These are phyloP conservation scores for Raja brachyura DNA, from an alignment of 2,113 vertebrate genomes.

Conservation along the genomic window DNA sequence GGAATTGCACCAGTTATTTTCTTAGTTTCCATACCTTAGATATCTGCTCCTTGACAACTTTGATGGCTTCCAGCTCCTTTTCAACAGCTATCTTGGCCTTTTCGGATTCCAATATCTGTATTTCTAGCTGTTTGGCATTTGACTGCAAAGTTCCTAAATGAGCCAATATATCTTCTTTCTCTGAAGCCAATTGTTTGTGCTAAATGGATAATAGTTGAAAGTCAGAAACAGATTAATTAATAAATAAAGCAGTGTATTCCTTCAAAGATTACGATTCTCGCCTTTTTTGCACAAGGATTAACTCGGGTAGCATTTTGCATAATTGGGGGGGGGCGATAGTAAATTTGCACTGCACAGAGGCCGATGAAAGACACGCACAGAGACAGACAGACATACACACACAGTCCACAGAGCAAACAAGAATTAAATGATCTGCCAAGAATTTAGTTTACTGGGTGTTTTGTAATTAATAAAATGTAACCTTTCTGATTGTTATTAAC, in stretches of 20 bases:
- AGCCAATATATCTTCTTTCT: constrained; percentile 74
- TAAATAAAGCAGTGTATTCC: background rate
- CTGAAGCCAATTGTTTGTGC: constrained; percentile 66
- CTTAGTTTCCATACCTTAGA: constrained; percentile 67
- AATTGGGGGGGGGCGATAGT: too few relatives aligned
- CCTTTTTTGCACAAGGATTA: background rate
- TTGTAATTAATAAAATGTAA: background rate
- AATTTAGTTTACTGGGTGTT: background rate
- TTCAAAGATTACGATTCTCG: too few relatives aligned
- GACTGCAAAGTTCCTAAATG: constrained; percentile 68
- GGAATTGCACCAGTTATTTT: too few relatives aligned
- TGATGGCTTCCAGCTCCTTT: constrained; percentile 77
- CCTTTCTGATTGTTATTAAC: background rate
- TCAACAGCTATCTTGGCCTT: constrained; percentile 64
- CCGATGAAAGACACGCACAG: too few relatives aligned
- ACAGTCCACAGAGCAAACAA: too few relatives aligned
- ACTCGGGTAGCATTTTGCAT: background rate
- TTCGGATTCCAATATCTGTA: constrained; percentile 71
- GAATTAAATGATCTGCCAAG: background rate
- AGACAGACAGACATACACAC: too few relatives aligned
- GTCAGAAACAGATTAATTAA: background rate
- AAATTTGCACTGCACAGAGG: background rate
- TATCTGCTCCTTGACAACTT: constrained; percentile 79
- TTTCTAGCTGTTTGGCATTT: constrained; percentile 71
- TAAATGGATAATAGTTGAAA: constrained; percentile 46